phyloP scores from a whole-genome alignment of 2,888 invertebrate genomes.

The Nephrocerus scutellatus region DNA sequence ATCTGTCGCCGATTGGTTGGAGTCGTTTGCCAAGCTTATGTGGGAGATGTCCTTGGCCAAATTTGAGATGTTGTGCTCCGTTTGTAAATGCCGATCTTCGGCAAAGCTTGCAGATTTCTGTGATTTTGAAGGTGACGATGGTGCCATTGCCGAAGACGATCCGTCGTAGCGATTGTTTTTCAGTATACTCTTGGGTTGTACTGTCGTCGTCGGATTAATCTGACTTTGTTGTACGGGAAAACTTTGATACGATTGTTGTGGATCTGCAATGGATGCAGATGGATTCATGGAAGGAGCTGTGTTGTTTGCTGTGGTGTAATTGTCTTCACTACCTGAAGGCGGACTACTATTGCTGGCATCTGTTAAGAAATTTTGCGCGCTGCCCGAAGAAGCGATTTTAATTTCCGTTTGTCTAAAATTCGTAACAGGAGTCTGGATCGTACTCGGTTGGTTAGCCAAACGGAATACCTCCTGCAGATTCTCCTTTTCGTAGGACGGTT shows the following conservation, averaged over 20 bases:
- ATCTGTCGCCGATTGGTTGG: neutral
- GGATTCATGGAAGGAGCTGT: neutral
- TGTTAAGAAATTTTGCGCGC: conserved; percentile 22
- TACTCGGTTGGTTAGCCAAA: conserved; percentile 45
- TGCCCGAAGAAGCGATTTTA: conserved; percentile 30
- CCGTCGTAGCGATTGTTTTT: conserved; percentile 45
- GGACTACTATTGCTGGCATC: conserved; percentile 9
- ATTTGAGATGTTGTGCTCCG: conserved; percentile 38
- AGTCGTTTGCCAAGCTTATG: conserved; percentile 27
- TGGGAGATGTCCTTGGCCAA: conserved; percentile 39
- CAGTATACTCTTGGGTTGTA: conserved; percentile 46
- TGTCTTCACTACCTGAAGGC: neutral
- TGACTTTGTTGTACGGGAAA: conserved; percentile 26
- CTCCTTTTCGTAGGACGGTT: conserved; percentile 42
- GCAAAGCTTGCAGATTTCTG: conserved; percentile 46
- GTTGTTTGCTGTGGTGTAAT: conserved; percentile 3
- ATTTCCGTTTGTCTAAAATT: conserved; percentile 45
- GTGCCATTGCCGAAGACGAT: conserved; percentile 29
- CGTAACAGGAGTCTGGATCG: conserved; percentile 48
- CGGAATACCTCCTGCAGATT: conserved; percentile 52
- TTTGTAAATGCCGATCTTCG: conserved; percentile 40
- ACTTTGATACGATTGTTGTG: conserved; percentile 21
- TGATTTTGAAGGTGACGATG: conserved; percentile 46
- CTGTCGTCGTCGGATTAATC: conserved; percentile 15
- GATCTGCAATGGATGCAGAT: conserved; percentile 19